Evolutionary conservation across 35 echinoderm and acorn worm genomes (phyloP).

Genomic region (Diadema setosum): DNA sequence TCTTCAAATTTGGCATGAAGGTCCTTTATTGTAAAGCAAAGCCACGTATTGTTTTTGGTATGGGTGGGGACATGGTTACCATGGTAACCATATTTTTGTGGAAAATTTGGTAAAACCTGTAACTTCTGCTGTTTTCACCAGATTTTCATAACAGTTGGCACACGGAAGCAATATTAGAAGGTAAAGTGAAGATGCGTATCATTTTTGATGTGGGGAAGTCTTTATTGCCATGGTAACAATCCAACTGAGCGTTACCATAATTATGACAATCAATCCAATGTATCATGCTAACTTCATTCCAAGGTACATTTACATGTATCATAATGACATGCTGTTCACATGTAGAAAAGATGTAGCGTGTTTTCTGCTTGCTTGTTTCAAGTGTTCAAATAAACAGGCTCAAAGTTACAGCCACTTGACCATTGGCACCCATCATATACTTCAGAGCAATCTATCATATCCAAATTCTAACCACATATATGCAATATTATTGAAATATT

Average conservation of each 20-base stretch:
- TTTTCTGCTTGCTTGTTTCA: slow-evolving; percentile 11
- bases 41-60: too few relatives aligned
- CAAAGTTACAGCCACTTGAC: background rate
- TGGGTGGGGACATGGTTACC: background rate
- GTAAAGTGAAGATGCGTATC: background rate
- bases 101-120: background rate
- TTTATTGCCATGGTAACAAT: background rate
- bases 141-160: background rate
- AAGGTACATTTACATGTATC: too few relatives aligned
- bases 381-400: slow-evolving; percentile 10
- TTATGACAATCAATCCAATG: background rate
- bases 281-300: background rate
- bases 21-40: too few relatives aligned
- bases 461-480: slow-evolving; percentile 1
- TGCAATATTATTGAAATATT: slow-evolving; percentile 1
- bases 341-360: background rate
- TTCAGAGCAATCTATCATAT: slow-evolving; percentile 11
- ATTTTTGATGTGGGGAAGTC: background rate
- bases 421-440: slow-evolving; percentile 4
- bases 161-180: too few relatives aligned
- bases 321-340: background rate
- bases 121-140: background rate
- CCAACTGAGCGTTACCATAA: background rate
- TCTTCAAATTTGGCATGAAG: too few relatives aligned
- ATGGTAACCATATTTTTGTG: too few relatives aligned